Percentiles rank a stretch among this genome's conserved stretches.
Evolutionary conservation across 2,113 vertebrate species (phyloP).

Genomic region (Gavialis gangeticus): DNA sequence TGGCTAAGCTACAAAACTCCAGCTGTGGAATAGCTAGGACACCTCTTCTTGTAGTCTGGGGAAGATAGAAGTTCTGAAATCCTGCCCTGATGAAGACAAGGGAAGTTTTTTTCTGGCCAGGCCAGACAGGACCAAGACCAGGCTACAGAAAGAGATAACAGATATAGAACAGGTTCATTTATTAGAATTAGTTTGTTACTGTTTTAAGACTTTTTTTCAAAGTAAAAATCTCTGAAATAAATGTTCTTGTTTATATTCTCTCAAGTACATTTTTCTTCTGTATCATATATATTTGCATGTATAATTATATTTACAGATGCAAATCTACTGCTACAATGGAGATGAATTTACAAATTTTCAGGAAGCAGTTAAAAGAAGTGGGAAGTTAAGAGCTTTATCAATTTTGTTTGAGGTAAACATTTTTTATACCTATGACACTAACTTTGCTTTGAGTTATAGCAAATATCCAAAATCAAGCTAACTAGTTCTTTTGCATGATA

Average conservation of each 20-base stretch:
- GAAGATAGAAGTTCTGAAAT: not conserved
- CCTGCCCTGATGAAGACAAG: not conserved
- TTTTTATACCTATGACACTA: conserved; percentile 26
- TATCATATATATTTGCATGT: conserved; percentile 5
- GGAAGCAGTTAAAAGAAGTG: conserved; percentile 88
- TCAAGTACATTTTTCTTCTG: not conserved
- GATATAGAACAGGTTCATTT: not conserved
- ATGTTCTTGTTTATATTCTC: not conserved
- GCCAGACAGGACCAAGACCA: no score
- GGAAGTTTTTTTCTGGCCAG: not conserved
- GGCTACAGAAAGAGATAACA: not conserved
- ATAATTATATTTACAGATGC: conserved; percentile 88
- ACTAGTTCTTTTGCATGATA: not conserved
- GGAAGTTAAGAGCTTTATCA: conserved; percentile 90
- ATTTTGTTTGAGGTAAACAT: conserved; percentile 92
- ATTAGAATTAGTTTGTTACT: not conserved
- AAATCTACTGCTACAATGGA: conserved; percentile 93
- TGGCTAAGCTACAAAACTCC: not conserved
- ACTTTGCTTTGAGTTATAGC: conserved; percentile 22
- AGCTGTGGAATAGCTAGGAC: not conserved
- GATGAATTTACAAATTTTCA: conserved; percentile 86
- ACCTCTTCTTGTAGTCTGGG: not conserved
- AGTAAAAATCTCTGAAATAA: not conserved
- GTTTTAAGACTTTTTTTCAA: not conserved
- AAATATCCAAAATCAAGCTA: conserved; percentile 37